Conservation (phyloP, 2,797 vertebrate species). For the Florisuga fusca region DNA sequence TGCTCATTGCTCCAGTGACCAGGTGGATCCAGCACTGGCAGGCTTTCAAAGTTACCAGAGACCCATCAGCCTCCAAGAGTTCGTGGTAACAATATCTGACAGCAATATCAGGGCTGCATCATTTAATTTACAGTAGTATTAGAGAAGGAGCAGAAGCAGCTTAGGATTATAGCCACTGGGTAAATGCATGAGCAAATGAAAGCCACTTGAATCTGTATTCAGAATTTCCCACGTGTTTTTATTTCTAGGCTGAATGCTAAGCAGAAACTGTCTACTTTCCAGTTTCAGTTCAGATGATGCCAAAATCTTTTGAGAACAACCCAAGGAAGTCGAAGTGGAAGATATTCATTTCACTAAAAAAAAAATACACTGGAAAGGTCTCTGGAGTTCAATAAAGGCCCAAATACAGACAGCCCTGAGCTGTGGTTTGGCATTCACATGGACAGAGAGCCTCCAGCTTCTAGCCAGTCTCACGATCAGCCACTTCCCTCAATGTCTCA, state of each 20-base stretch:
- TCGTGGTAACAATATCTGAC: not conserved
- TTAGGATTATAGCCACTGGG: not conserved
- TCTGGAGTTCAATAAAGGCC: not conserved
- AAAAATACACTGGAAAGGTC: not conserved
- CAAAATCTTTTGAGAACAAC: conserved; percentile 4
- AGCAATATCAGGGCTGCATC: not conserved
- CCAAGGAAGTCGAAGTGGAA: conserved; percentile 5
- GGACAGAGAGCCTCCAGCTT: not conserved
- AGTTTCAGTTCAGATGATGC: not conserved
- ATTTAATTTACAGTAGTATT: not conserved
- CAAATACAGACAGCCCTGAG: not conserved
- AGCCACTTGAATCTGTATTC: not conserved
- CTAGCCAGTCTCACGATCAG: not conserved
- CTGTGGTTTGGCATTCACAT: not conserved
- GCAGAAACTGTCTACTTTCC: not conserved
- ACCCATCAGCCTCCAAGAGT: not conserved
- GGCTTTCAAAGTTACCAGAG: not conserved
- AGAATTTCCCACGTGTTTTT: not conserved
- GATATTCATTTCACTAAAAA: not conserved
- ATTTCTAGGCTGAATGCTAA: conserved; percentile 7
- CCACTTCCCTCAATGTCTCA: not conserved
- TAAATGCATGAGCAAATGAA: not conserved
- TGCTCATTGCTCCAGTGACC: not conserved
- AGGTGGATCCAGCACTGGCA: not conserved
- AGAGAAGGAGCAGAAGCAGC: not conserved